These are phyloP conservation scores for Oncopeltus fasciatus DNA, from an alignment of 1,140 invertebrate species.

Conservation along the genomic window DNA sequence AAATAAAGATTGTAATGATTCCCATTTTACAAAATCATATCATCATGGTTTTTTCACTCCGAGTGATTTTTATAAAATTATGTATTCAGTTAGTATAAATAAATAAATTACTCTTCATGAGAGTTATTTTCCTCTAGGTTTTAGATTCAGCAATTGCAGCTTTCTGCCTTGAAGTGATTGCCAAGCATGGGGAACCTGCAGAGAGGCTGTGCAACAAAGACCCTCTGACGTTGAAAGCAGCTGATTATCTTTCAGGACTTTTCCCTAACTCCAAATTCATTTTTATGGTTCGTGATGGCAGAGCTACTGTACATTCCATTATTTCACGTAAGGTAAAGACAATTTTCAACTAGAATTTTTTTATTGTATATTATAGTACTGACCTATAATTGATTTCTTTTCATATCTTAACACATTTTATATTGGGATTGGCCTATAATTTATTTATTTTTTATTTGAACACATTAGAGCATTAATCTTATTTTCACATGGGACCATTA, in stretches of 20 bases:
- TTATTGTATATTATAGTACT: background rate
- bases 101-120: conserved; percentile 2
- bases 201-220: conserved; percentile 94
- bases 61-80: background rate
- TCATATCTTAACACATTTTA: too few relatives aligned
- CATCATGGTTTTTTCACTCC: background rate
- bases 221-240: conserved; percentile 91
- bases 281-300: conserved; percentile 93
- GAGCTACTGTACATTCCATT: conserved; percentile 95
- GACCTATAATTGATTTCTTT: too few relatives aligned
- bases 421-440: too few relatives aligned
- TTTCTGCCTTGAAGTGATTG: conserved; percentile 93
- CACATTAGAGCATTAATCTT: too few relatives aligned
- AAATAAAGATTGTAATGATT: too few relatives aligned
- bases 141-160: conserved; percentile 89
- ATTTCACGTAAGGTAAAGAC: conserved; percentile 76
- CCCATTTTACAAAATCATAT: too few relatives aligned
- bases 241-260: conserved; percentile 50
- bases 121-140: conserved; percentile 38
- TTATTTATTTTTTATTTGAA: too few relatives aligned
- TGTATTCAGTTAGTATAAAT: background rate
- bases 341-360: background rate
- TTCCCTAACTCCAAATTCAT: conserved; percentile 81
- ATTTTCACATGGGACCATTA: too few relatives aligned
- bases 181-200: conserved; percentile 86